Base-by-base conservation (phyloP, 2,888 invertebrate species). In the Andrena praecox region DNA sequence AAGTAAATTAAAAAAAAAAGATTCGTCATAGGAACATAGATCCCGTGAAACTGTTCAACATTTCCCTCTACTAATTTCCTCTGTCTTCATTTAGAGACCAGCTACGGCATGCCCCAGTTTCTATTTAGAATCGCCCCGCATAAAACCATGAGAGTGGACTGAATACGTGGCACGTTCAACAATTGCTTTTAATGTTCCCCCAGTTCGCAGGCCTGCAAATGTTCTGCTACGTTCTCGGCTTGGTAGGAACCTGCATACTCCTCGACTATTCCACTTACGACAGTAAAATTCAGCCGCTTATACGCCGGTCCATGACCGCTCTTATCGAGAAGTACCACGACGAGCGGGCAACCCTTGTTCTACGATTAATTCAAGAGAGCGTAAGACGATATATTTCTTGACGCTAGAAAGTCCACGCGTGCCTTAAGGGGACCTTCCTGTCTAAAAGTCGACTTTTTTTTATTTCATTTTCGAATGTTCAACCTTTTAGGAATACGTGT, bases 361-460 rank as follows among this genome's bases (percentile, higher is more conserved):
- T 98, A 29, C 96, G 96, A 90, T 96, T 97, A 95, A 96, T 98
- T 64, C 98, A 98, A 93, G 98, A 98, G 95, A 97, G 96, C 89
- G 97, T 97, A 95, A 96, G 96, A 29, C 7, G 35, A 27, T 20
- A 8, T 29, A 24, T 50, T 16, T 29, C 24, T 67, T 16, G 12
- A 35, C 6, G 24, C 24, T 20, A 42, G 2, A 33, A 7, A 33
- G 31, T 24, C 5, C 16, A 42, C 42, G 42, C 42, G 42, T 42
- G 42, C 42, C 42, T 16, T 16, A 42, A 29, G 29, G 29, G 27
- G 27, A 27, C 27, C 27, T 27, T 27, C 27, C 2, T 1, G 27
- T 27, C 27, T 27, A n/a, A n/a, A n/a, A n/a, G n/a, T n/a, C n/a
- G n/a, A n/a, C n/a, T n/a, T n/a, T n/a, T n/a, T n/a, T n/a, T n/a